These are phyloP conservation scores for Trissolcus basalis DNA, from an alignment of 1,140 invertebrate species.

Conservation along the genomic window DNA sequence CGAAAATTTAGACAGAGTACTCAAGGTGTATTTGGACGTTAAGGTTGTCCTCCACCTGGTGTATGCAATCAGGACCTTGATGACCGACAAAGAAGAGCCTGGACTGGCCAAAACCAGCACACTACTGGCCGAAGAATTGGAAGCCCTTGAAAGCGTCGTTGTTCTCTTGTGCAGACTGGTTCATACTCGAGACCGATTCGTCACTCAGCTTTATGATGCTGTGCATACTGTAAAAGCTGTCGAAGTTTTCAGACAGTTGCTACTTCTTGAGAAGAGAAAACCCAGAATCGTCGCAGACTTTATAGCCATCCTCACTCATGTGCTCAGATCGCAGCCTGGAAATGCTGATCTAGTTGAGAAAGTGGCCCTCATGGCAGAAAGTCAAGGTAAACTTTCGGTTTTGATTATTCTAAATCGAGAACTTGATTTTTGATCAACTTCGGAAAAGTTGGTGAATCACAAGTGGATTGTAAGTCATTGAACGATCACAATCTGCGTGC, in stretches of 20 bases:
- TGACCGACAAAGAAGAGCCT: conserved; percentile 63
- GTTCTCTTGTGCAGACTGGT: conserved; percentile 84
- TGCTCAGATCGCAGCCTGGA: conserved; percentile 84
- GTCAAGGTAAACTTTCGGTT: conserved; percentile 4
- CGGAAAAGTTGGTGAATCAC: too few species aligned
- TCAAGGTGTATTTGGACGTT: conserved; percentile 83
- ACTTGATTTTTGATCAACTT: too few species aligned
- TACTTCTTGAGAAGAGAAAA: conserved; percentile 79
- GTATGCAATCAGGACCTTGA: conserved; percentile 82
- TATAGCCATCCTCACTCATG: conserved; percentile 83
- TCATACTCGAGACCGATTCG: conserved; percentile 82
- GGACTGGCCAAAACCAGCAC: conserved; percentile 4
- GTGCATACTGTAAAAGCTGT: conserved; percentile 81
- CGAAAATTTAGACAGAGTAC: conserved; percentile 78
- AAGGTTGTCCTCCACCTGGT: conserved; percentile 87
- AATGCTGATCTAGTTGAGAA: conserved; percentile 85
- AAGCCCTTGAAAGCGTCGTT: conserved; percentile 80
- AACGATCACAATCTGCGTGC: too few species aligned
- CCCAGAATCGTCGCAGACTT: conserved; percentile 80
- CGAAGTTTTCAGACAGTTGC: conserved; percentile 68
- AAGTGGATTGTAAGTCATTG: too few species aligned
- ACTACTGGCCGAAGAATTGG: conserved; percentile 25
- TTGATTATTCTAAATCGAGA: neutral
- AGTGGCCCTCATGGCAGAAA: conserved; percentile 75
- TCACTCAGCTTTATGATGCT: conserved; percentile 86